Conservation (phyloP, 2,888 invertebrate species). For the Harmothoe impar region DNA sequence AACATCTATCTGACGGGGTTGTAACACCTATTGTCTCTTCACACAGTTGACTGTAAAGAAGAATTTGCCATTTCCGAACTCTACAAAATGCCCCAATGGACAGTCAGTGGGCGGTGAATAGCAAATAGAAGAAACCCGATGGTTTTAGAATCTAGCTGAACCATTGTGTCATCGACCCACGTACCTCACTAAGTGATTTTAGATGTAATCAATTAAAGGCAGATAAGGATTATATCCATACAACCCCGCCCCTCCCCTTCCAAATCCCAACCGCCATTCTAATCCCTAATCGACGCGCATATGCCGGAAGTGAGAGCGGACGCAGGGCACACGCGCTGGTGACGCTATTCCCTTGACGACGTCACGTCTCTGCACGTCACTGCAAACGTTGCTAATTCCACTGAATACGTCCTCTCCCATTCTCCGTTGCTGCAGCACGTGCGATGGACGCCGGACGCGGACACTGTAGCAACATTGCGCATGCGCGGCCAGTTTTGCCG, state of each 20-base stretch:
- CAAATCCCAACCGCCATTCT: neutral
- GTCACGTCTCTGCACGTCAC: conserved; percentile 14
- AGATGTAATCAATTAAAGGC: conserved; percentile 55
- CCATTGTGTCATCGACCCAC: neutral
- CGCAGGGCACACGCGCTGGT: neutral
- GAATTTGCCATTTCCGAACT: neutral
- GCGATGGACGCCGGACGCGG: neutral
- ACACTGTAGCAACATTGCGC: neutral
- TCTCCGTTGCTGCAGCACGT: neutral
- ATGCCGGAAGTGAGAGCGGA: neutral
- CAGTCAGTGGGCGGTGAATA: neutral
- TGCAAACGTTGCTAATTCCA: conserved; percentile 31
- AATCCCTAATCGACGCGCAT: conserved; percentile 29
- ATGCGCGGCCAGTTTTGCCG: conserved; percentile 4
- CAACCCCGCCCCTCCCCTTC: neutral
- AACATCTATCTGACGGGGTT: no score
- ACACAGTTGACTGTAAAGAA: no score
- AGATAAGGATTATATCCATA: conserved; percentile 30
- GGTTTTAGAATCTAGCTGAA: neutral
- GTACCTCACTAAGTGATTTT: conserved; percentile 11
- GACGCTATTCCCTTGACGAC: neutral
- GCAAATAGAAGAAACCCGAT: neutral
- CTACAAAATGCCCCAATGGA: neutral
- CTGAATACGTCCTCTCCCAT: neutral
- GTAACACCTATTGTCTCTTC: no score